Conservation (phyloP, 2,888 invertebrate species). For the Empis livida region DNA sequence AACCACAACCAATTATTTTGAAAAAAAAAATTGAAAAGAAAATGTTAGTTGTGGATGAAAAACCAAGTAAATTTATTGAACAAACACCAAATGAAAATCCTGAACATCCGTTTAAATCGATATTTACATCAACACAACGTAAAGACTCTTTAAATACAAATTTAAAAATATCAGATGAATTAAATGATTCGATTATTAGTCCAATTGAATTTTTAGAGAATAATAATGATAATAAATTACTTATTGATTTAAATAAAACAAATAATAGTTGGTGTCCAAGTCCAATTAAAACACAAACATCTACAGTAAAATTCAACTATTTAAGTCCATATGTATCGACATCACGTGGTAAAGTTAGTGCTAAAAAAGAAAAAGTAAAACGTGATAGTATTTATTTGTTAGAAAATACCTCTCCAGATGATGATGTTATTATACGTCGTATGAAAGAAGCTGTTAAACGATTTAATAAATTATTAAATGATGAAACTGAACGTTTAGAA, state of each 20-base stretch:
- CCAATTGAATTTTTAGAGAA: not conserved
- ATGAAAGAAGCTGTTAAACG: slow-evolving; percentile 24
- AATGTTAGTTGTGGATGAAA: too few relatives aligned
- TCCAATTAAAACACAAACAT: not conserved
- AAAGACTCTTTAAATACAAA: slow-evolving; percentile 8
- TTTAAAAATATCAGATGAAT: not conserved
- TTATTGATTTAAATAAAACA: not conserved
- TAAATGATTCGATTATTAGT: not conserved
- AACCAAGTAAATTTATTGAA: not conserved
- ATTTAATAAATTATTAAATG: slow-evolving; percentile 29
- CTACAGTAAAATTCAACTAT: slow-evolving; percentile 16
- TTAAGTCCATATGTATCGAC: slow-evolving; percentile 39
- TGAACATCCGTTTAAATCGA: slow-evolving; percentile 11
- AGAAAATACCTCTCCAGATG: slow-evolving; percentile 3
- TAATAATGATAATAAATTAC: not conserved
- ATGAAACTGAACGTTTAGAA: slow-evolving; percentile 37
- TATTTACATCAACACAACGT: slow-evolving; percentile 18
- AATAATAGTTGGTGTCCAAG: not conserved
- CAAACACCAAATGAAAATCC: slow-evolving; percentile 2
- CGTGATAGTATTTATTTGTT: slow-evolving; percentile 25
- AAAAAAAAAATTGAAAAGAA: too few relatives aligned
- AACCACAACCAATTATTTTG: too few relatives aligned
- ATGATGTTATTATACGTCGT: slow-evolving; percentile 9
- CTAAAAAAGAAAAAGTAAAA: slow-evolving; percentile 35
- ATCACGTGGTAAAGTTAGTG: slow-evolving; percentile 41